Evolutionary conservation across 2,797 vertebrate genomes (phyloP).

Genomic region (Sebastes taczanowskii): DNA sequence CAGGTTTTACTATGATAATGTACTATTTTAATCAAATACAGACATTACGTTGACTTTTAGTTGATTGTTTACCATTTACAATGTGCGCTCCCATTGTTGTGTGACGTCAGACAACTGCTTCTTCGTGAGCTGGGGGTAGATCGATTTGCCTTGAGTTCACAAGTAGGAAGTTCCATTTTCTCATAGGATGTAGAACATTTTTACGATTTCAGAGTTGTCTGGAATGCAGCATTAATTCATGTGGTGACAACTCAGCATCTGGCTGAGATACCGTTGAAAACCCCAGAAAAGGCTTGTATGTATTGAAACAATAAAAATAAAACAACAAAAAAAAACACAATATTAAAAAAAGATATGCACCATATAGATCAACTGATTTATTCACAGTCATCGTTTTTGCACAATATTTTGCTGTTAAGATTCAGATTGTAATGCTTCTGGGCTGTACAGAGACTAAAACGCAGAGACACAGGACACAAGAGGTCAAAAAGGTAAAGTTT

Average conservation of each 20-base stretch:
- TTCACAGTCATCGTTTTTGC: not conserved
- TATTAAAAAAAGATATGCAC: not conserved
- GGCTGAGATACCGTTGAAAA: not conserved
- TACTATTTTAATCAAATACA: too few species aligned
- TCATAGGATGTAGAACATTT: too few species aligned
- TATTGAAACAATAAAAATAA: not conserved
- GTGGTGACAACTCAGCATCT: not conserved
- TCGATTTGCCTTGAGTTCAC: too few species aligned
- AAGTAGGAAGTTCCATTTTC: too few species aligned
- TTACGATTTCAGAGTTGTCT: too few species aligned
- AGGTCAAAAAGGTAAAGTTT: not conserved
- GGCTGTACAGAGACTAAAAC: not conserved
- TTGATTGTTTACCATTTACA: too few species aligned
- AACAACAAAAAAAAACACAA: rapidly evolving
- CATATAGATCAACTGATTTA: not conserved
- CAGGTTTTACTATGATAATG: too few species aligned
- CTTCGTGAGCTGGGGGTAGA: too few species aligned
- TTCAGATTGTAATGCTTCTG: not conserved
- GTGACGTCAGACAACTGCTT: too few species aligned
- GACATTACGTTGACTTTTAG: too few species aligned
- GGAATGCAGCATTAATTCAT: not conserved
- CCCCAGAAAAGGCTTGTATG: too few species aligned
- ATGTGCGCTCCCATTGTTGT: too few species aligned
- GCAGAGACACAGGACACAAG: not conserved
- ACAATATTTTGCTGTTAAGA: not conserved